Evolutionary conservation across 1,140 invertebrate species (phyloP), one percentile per base, ranked within the genome.

Genomic region (Cydia fagiglandana): DNA sequence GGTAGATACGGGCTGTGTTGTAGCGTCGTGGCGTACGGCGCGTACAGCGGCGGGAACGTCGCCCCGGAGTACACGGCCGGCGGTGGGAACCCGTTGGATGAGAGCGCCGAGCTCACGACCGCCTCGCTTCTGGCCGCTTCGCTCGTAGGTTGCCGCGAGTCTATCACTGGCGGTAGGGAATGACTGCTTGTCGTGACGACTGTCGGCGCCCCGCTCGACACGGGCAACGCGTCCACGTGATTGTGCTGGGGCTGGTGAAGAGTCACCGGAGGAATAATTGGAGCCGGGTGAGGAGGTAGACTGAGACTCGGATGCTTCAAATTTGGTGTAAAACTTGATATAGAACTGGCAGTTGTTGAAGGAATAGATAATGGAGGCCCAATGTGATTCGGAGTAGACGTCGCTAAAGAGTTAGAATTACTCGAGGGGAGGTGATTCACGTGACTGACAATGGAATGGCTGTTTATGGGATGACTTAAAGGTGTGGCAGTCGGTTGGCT

Each of bases 41-140:
- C 95, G 84, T 96, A 97, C 64, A 96, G 92, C 24, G 96, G 94
- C 47, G 95, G 94, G 86, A 96, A 96, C 66, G 95, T 93, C 3
- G 94, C 93, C 53, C 95, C 94, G 12, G 95, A 95, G 77, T 95
- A 95, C 2, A 94, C 92, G 15, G 86, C 86, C 7, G 90, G 84
- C 12, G 90, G 88, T 64, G 89, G 89, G 70, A 86, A 92, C 13
- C 91, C 89, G 56, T 91, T 92, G 17, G 86, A 80, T 20, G 86
- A 79, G 50, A 88, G 79, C 4, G 84, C 77, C 9, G 86, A 83
- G 30, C 81, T 87, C 12, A 88, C 79, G 13, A 76, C 74, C 13
- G 87, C 83, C 13, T 90, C 88, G 1, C 83, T 83, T 73, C 87
- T 53, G 17, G 86, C 80, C 34, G 82, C 68, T 34, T 89, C 90